Evolutionary conservation across 2,888 invertebrate genomes (phyloP).

Genomic region (Hecatera dysodea): DNA sequence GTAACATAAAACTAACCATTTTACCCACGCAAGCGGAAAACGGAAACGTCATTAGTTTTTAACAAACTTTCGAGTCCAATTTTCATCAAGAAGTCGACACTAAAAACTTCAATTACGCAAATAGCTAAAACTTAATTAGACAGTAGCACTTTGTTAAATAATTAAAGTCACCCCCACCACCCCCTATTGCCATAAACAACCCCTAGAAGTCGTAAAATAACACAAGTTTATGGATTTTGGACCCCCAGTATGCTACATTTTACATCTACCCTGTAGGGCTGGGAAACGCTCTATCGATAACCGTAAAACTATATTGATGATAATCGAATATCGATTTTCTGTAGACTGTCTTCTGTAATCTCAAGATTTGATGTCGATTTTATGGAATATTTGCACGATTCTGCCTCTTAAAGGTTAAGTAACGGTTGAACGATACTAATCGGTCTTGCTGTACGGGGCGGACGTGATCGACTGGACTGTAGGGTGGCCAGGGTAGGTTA

Average conservation of each 20-base stretch:
- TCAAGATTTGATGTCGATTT: slow-evolving; percentile 50
- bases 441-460: no score
- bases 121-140: slow-evolving; percentile 67
- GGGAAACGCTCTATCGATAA: slow-evolving; percentile 58
- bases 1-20: slow-evolving; percentile 22
- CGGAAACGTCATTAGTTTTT: slow-evolving; percentile 2
- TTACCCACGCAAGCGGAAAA: slow-evolving; percentile 11
- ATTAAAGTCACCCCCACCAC: slow-evolving; percentile 71
- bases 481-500: no score
- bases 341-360: slow-evolving; percentile 34
- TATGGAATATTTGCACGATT: slow-evolving; percentile 57
- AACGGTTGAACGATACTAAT: slow-evolving; percentile 48
- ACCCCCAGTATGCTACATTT: slow-evolving; percentile 64
- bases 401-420: slow-evolving; percentile 41
- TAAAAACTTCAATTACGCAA: slow-evolving; percentile 66
- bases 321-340: slow-evolving; percentile 59
- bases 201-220: slow-evolving; percentile 78
- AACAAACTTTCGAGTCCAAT: slow-evolving; percentile 39
- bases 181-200: slow-evolving; percentile 74
- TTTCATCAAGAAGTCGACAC: slow-evolving; percentile 37
- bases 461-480: no score
- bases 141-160: slow-evolving; percentile 71
- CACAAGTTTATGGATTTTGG: slow-evolving; percentile 72
- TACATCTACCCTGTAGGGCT: slow-evolving; percentile 60
- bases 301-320: slow-evolving; percentile 54